phyloP scores from a whole-genome alignment of 2,888 invertebrate species.

The Adineta ricciae region DNA sequence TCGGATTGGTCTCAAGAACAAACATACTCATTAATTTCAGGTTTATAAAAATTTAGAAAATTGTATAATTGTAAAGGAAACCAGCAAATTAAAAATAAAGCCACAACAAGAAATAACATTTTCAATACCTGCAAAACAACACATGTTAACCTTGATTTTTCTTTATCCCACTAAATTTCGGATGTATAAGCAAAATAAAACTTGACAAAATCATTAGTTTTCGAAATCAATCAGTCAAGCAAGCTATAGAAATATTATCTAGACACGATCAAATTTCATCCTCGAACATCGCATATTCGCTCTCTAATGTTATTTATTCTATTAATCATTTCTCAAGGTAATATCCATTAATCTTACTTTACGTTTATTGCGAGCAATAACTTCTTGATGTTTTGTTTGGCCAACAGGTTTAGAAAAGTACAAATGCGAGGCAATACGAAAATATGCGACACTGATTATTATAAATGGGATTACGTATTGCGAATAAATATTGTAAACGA shows the following conservation, averaged over 20 bases:
- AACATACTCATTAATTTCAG: slow-evolving; percentile 39
- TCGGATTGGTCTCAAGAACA: neutral
- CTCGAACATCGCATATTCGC: neutral
- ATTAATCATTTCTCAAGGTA: neutral
- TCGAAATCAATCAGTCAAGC: neutral
- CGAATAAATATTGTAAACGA: slow-evolving; percentile 21
- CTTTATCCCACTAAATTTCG: neutral
- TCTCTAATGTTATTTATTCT: neutral
- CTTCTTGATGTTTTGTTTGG: slow-evolving; percentile 66
- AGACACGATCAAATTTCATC: neutral
- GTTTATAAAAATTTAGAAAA: slow-evolving; percentile 42
- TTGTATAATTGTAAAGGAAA: slow-evolving; percentile 52
- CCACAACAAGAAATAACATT: slow-evolving; percentile 51
- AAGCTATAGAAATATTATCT: neutral
- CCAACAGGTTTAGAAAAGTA: slow-evolving; percentile 72
- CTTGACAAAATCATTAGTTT: neutral
- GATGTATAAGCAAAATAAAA: neutral
- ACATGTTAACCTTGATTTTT: slow-evolving; percentile 8
- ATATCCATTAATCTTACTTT: slow-evolving; percentile 56
- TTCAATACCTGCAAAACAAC: slow-evolving; percentile 45
- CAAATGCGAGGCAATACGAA: slow-evolving; percentile 66
- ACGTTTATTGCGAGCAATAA: slow-evolving; percentile 68
- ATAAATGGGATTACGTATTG: slow-evolving; percentile 68
- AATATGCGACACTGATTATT: slow-evolving; percentile 71
- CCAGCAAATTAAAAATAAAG: slow-evolving; percentile 52